Evolutionary conservation across 2,888 invertebrate genomes (phyloP), one percentile per base, ranked within the genome.

Genomic region (Amphipoea lucens): DNA sequence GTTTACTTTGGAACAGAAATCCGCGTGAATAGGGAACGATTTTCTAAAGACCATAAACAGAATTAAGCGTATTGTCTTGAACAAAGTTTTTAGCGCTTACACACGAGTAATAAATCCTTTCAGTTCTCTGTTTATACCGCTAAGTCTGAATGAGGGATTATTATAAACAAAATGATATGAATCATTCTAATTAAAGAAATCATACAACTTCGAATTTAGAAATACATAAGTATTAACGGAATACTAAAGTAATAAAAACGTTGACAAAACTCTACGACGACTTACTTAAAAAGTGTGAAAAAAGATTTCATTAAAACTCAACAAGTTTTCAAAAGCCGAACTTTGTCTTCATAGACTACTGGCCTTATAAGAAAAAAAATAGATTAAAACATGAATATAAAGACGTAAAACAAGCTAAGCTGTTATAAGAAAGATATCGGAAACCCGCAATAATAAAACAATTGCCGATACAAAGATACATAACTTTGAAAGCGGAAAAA

Each of bases 401-500:
- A 62, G 2, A 71, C n/a, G 40, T 48, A 63, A 74, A 67, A 5
- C 11, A 63, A 66, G 23, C 62, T 66, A 54, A 60, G 29, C 45
- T 79, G 68, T 71, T 71, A 63, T 73, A 63, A 65, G 57, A 81
- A 81, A 72, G 36, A 74, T 74, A 79, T 76, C 45, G 75, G 76
- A 51, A 84, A 48, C 74, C 74, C 74, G 70, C 81, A 86, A 81
- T 85, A 90, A 79, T 79, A 79, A 84, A 88, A 89, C 88, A 89
- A 87, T 88, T 78, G 88, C 81, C 84, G 80, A 83, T 77, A 87
- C 84, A 89, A 87, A 89, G 84, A 91, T 81, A 90, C 87, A 88
- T 82, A 81, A 85, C 82, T 85, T 81, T 45, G 23, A 66, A 90
- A 90, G 91, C 89, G 90, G 90, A 93, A 92, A 92, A 94, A 94